Base-by-base conservation (phyloP, 2,888 invertebrate genomes). In the Xiphydria camelus region DNA sequence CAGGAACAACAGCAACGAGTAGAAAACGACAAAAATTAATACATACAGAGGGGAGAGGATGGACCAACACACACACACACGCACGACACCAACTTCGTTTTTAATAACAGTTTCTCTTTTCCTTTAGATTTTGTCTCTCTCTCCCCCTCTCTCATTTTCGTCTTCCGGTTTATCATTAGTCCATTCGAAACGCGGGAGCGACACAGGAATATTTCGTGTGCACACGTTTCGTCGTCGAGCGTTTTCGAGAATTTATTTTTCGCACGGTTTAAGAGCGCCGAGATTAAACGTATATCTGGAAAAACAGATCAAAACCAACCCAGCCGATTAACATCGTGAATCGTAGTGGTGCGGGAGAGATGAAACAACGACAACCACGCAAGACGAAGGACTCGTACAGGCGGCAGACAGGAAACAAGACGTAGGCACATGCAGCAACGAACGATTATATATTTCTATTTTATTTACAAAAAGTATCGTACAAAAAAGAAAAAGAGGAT, bases 241-340 rank as follows among this genome's bases (percentile, higher is more conserved):
- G n/a, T n/a, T n/a, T n/a, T n/a, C n/a, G n/a, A n/a, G n/a, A n/a
- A n/a, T n/a, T n/a, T 29, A 29, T 29, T 29, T n/a, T 31, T 42
- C 20, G 19, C 19, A 37, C 29, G 15, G 29, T 29, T 29, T 29
- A 22, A 40, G 14, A 19, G 41, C 45, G 41, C 49, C 45, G 47
- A 49, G 61, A n/a, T 61, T 74, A 75, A 72, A 75, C 74, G 74
- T 75, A 75, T 64, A 75, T 75, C 75, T 75, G 75, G 66, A 75
- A 75, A 74, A 64, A 71, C 61, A 71, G 66, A 29, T 12, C 29
- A 29, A 29, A 72, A 73, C 66, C 70, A 70, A 69, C 71, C 73
- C 72, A 73, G 67, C 61, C 62, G n/a, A 66, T 64, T 69, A 66
- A 60, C 51, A 55, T 49, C 41, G 45, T 62, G 57, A 62, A 45